Evolutionary conservation across 2,113 vertebrate genomes (phyloP), one percentile per base, ranked within the genome.

Genomic region (Struthidea cinerea): DNA sequence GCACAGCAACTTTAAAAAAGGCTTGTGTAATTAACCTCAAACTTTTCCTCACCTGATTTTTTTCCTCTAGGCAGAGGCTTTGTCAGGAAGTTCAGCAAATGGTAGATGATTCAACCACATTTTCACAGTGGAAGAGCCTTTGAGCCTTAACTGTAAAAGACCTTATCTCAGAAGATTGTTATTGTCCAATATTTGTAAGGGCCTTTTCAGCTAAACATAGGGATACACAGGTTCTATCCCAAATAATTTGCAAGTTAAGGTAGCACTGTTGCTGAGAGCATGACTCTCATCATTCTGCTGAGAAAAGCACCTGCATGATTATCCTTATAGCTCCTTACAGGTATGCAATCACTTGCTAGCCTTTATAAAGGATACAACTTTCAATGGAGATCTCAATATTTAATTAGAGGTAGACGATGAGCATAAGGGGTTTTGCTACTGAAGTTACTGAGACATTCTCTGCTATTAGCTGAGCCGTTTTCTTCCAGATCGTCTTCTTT

Each of bases 21-120:
- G 10, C 57, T 87, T 95, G 49, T 83, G 32, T 89, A 91, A 93
- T 96, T 96, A 93, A 93, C 70, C 84, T 91, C 91, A 65, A 85
- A 83, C 49, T 85, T 84, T 91, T 52, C 33, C 46, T 88, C 69
- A 76, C 35, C 65, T 93, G 49, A 69, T 61, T 79, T 89, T 77
- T 92, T 85, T 78, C 63, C 78, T 87, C 18, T 73, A 93, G 84
- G 87, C 89, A 85, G 78, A 57, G 81, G 33, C 63, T 95, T 89
- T 87, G 21, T 74, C 84, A 93, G 78, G 74, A 95, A 95, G 46
- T 87, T 93, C 61, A 84, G 70, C 49, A 94, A 93, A 87, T 23
- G 30, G 28, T 33, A 84, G 74, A 68, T 78, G 74, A 87, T 64
- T 90, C 65, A 50, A 70, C 22, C 71, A 73, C 37, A 69, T 82